phyloP scores from a whole-genome alignment of 2,888 invertebrate species.

The Dolichomitus sp. region DNA sequence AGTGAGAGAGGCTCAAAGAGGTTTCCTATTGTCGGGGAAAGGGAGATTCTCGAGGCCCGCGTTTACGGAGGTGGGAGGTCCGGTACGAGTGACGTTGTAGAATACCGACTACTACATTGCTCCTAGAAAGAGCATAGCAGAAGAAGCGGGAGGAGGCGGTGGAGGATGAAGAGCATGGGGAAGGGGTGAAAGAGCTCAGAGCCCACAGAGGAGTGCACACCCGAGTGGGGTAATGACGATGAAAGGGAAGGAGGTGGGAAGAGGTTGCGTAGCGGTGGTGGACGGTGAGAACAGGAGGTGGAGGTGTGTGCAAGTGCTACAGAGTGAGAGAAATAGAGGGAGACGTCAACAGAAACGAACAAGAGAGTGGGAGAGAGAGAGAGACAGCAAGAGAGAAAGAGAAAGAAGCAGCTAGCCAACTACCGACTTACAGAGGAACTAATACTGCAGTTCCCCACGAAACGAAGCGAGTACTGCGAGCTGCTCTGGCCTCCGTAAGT shows the following conservation, averaged over 20 bases:
- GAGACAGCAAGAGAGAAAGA: slow-evolving; percentile 79
- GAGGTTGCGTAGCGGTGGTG: slow-evolving; percentile 31
- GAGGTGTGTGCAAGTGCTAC: slow-evolving; percentile 28
- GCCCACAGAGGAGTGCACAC: slow-evolving; percentile 39
- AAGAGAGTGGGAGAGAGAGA: slow-evolving; percentile 87
- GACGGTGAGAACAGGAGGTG: slow-evolving; percentile 41
- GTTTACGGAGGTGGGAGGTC: slow-evolving; percentile 72
- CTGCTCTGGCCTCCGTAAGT: slow-evolving; percentile 18
- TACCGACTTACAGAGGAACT: slow-evolving; percentile 43
- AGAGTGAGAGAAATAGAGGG: slow-evolving; percentile 24
- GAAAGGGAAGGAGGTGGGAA: slow-evolving; percentile 39
- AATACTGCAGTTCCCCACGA: slow-evolving; percentile 51
- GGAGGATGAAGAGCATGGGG: slow-evolving; percentile 41
- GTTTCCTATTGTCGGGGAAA: slow-evolving; percentile 74
- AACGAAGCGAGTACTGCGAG: slow-evolving; percentile 52
- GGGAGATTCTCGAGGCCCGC: slow-evolving; percentile 73
- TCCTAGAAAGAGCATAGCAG: slow-evolving; percentile 47
- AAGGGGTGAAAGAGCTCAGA: slow-evolving; percentile 33
- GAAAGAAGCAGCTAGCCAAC: slow-evolving; percentile 67
- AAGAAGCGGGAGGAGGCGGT: slow-evolving; percentile 44
- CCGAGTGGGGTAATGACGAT: slow-evolving; percentile 60
- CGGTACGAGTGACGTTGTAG: slow-evolving; percentile 61
- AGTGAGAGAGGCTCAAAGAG: slow-evolving; percentile 41
- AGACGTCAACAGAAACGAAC: neutral
- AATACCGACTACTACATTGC: slow-evolving; percentile 32